phyloP scores from a whole-genome alignment of 2,797 vertebrate species.

The Sebastes hopkinsi region DNA sequence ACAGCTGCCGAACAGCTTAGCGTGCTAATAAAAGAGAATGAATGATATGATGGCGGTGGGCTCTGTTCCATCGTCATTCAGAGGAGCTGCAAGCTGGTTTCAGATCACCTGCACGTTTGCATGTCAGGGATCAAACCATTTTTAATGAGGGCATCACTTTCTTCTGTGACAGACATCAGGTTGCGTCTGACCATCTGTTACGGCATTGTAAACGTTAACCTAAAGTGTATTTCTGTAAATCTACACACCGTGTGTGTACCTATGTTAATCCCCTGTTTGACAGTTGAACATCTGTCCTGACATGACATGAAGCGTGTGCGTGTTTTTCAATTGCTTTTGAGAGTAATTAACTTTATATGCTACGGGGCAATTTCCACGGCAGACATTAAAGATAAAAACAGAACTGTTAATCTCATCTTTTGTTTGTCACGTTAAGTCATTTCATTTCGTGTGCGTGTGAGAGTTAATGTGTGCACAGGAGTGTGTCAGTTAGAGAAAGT shows the following conservation, averaged over 20 bases:
- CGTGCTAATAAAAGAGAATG: slow-evolving; percentile 45
- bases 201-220: neutral
- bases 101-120: slow-evolving; percentile 28
- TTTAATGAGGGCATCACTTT: slow-evolving; percentile 4
- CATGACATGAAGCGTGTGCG: neutral
- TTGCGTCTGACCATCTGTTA: neutral
- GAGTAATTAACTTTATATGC: slow-evolving; percentile 4
- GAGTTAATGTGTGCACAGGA: neutral
- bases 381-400: slow-evolving; percentile 1
- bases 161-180: neutral
- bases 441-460: neutral
- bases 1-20: slow-evolving; percentile 60
- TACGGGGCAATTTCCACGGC: neutral
- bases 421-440: neutral
- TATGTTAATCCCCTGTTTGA: slow-evolving; percentile 12
- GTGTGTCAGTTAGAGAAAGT: neutral
- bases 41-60: slow-evolving; percentile 24
- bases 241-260: neutral
- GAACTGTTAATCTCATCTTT: slow-evolving; percentile 9
- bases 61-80: slow-evolving; percentile 8
- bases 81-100: slow-evolving; percentile 19
- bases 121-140: slow-evolving; percentile 11
- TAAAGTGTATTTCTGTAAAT: neutral
- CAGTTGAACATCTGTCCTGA: neutral
- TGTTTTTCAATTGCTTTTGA: neutral